phyloP scores from a whole-genome alignment of 2,113 vertebrate species.

The Nothoprocta pentlandii region DNA sequence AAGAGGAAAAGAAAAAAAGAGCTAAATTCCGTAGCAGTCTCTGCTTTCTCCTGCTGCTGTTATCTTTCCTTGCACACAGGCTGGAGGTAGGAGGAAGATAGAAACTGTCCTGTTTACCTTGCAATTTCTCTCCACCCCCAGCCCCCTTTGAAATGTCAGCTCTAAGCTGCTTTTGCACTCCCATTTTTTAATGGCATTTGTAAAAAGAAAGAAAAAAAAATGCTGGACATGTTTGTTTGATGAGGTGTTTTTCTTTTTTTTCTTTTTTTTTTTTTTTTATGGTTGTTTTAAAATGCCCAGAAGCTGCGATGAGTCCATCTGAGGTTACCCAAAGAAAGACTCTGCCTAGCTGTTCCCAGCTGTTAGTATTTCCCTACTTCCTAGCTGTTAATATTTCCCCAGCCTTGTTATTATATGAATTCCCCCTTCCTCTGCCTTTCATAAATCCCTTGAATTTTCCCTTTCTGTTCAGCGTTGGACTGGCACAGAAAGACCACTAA shows the following conservation, averaged over 20 bases:
- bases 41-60: slow-evolving; percentile 58
- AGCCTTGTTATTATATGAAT: not conserved
- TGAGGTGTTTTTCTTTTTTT: rapidly evolving
- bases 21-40: slow-evolving; percentile 62
- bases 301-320: not conserved
- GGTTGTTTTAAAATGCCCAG: slow-evolving; percentile 19
- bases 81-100: slow-evolving; percentile 56
- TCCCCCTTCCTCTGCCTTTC: slow-evolving; percentile 2
- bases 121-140: slow-evolving; percentile 35
- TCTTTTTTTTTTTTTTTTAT: not conserved
- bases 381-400: not conserved
- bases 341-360: not conserved
- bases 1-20: slow-evolving; percentile 45
- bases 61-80: slow-evolving; percentile 67
- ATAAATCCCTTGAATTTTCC: slow-evolving; percentile 15
- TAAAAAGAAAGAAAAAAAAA: slow-evolving; percentile 1
- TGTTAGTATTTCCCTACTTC: not conserved
- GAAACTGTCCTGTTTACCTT: slow-evolving; percentile 62
- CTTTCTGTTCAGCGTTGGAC: not conserved
- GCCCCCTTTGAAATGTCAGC: slow-evolving; percentile 51
- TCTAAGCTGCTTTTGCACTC: slow-evolving; percentile 52
- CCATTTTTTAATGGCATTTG: slow-evolving; percentile 50
- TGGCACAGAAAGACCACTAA: not conserved
- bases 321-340: not conserved
- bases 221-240: not conserved